Conservation (phyloP, 2,113 vertebrate genomes). For the Sorex fumeus region DNA sequence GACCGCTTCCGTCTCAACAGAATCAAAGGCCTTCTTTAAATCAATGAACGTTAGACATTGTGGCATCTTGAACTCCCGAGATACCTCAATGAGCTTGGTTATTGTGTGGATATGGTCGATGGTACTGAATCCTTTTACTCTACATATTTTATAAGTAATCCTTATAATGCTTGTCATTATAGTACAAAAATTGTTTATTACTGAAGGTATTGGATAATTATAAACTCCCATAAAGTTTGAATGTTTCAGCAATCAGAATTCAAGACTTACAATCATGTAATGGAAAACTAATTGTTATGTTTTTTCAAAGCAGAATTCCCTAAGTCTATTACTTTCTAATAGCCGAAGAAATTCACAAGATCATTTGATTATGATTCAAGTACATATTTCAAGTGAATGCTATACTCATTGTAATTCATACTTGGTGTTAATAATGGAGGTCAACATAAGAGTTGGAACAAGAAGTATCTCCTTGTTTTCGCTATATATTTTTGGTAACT, state of each 20-base stretch:
- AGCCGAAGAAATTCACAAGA: neutral
- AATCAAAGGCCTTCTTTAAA: too few species aligned
- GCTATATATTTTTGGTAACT: neutral
- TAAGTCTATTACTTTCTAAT: neutral
- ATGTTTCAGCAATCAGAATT: neutral
- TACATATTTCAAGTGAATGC: neutral
- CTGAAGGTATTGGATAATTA: neutral
- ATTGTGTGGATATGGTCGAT: too few species aligned
- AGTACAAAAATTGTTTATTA: neutral
- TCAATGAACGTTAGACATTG: too few species aligned
- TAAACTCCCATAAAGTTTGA: neutral
- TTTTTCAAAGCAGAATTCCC: neutral
- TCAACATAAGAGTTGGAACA: neutral
- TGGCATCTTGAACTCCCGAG: too few species aligned
- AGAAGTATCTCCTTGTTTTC: neutral
- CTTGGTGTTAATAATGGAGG: conserved; percentile 4
- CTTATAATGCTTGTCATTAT: neutral
- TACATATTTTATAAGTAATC: too few species aligned
- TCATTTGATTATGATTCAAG: neutral
- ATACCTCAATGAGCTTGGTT: too few species aligned
- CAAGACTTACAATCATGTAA: neutral
- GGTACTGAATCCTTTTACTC: too few species aligned
- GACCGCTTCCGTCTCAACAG: too few species aligned
- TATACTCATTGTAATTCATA: neutral
- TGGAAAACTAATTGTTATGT: neutral